Evolutionary conservation across 2,888 invertebrate genomes (phyloP).

Genomic region (Danaus chrysippus): DNA sequence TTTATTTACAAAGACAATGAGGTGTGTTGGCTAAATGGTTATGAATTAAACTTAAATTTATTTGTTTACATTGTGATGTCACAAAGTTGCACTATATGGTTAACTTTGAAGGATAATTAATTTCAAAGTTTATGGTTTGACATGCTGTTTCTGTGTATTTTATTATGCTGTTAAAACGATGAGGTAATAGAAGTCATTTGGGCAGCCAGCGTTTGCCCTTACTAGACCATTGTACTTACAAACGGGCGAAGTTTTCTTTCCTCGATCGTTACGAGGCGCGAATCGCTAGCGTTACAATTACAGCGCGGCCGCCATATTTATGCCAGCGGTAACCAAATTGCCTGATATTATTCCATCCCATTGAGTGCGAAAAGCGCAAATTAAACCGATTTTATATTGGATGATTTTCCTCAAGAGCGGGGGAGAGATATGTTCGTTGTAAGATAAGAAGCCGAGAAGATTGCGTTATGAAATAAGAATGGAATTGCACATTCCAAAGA

Average conservation of each 20-base stretch:
- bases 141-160: neutral
- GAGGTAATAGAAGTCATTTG: constrained; percentile 13
- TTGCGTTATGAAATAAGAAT: constrained; percentile 79
- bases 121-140: neutral
- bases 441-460: constrained; percentile 75
- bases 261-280: constrained; percentile 77
- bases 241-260: constrained; percentile 75
- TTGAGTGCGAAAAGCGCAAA: constrained; percentile 80
- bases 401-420: constrained; percentile 75
- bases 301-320: constrained; percentile 76
- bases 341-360: constrained; percentile 80
- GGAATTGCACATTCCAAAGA: constrained; percentile 71
- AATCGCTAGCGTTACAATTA: constrained; percentile 78
- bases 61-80: too few relatives aligned
- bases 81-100: too few relatives aligned
- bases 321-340: constrained; percentile 79
- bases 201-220: constrained; percentile 27
- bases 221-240: constrained; percentile 53
- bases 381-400: constrained; percentile 80
- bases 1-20: neutral
- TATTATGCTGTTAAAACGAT: constrained; percentile 11
- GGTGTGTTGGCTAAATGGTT: too few relatives aligned
- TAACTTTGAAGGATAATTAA: too few relatives aligned
- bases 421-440: constrained; percentile 75
- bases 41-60: too few relatives aligned